Conservation (phyloP, 2,797 vertebrate species). For the Esox lucius region DNA sequence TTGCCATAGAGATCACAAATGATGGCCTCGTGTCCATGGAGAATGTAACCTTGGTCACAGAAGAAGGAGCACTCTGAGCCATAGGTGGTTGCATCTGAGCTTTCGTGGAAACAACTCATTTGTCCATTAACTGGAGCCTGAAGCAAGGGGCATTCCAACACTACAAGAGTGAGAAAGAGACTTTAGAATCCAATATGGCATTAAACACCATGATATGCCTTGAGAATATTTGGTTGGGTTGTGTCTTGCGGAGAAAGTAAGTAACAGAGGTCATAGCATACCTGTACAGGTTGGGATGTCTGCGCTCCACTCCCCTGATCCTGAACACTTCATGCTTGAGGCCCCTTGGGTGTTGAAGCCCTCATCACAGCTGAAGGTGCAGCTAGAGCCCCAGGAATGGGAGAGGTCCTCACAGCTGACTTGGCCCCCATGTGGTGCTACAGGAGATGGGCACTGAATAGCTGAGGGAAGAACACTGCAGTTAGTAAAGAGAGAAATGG, state of each 20-base stretch:
- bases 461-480: constrained; percentile 32
- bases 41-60: constrained; percentile 61
- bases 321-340: constrained; percentile 40
- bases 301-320: constrained; percentile 49
- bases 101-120: constrained; percentile 65
- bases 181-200: not conserved
- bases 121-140: constrained; percentile 51
- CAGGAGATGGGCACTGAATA: constrained; percentile 39
- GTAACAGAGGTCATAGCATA: not conserved
- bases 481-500: not conserved
- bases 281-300: constrained; percentile 31
- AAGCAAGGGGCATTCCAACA: constrained; percentile 57
- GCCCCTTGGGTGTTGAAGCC: constrained; percentile 54
- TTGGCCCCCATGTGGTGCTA: constrained; percentile 27
- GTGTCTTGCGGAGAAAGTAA: not conserved
- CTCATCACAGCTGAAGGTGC: constrained; percentile 54
- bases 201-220: not conserved
- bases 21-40: constrained; percentile 55
- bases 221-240: not conserved
- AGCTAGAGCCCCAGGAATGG: constrained; percentile 32
- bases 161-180: constrained; percentile 42
- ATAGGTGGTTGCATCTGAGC: constrained; percentile 45
- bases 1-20: constrained; percentile 68
- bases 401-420: constrained; percentile 41
- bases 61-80: constrained; percentile 72